These are phyloP conservation scores for Agelas oroides DNA, from an alignment of 37 sponge, comb jelly and placozoan species.

Conservation along the genomic window DNA sequence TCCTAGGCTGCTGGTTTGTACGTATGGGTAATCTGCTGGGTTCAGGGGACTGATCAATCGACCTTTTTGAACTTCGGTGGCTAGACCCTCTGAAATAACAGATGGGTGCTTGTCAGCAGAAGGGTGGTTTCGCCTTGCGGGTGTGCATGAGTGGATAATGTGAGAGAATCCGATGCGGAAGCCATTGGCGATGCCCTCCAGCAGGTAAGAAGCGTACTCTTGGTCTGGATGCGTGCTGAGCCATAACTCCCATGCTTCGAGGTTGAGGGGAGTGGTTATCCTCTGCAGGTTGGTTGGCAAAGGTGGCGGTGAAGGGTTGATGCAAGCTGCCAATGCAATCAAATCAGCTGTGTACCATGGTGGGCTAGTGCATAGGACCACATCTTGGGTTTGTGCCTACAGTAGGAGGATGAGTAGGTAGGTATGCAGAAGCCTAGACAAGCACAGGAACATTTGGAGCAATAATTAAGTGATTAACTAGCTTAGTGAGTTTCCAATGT, in stretches of 20 bases:
- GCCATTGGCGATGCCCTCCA: not conserved
- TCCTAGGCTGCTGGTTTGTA: not conserved
- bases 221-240: not conserved
- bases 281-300: not conserved
- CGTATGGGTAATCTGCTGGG: not conserved
- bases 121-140: not conserved
- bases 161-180: constrained; percentile 4
- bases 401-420: too few species aligned
- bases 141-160: not conserved
- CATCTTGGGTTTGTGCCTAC: too few species aligned
- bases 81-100: not conserved
- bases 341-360: not conserved
- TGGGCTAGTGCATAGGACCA: not conserved
- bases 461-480: too few species aligned
- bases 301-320: not conserved
- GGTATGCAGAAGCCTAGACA: too few species aligned
- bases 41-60: not conserved
- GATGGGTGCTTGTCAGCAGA: not conserved
- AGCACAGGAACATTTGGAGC: too few species aligned
- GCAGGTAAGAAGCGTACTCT: not conserved
- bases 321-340: not conserved
- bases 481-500: too few species aligned
- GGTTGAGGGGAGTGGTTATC: not conserved
- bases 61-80: not conserved
- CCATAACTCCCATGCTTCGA: not conserved